A percentile compares a stretch with the other conserved stretches of the same genome.
Conservation (phyloP, 2,888 invertebrate genomes). For the Zaprionus bogoriensis region DNA sequence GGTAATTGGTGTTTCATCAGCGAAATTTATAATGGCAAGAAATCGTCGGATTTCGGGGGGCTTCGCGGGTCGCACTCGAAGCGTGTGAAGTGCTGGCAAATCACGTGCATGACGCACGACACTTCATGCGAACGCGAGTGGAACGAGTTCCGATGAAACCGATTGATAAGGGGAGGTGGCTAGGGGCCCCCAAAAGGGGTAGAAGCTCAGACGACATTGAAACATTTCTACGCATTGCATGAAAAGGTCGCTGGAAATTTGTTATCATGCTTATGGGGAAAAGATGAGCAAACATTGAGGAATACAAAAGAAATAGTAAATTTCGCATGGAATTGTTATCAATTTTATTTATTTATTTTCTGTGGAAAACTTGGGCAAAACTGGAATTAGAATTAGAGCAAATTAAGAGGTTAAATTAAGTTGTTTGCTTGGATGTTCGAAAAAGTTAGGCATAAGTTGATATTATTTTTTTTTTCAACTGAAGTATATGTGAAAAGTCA, state of each 20-base stretch:
- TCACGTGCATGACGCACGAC: slow-evolving; percentile 68
- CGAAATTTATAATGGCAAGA: slow-evolving; percentile 20
- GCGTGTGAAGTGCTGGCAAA: slow-evolving; percentile 16
- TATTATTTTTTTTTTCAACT: too few relatives aligned
- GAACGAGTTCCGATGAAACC: slow-evolving; percentile 28
- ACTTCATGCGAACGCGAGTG: slow-evolving; percentile 37
- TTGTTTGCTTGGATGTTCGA: too few relatives aligned
- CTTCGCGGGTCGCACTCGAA: too few relatives aligned
- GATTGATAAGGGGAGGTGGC: slow-evolving; percentile 21
- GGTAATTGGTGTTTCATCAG: slow-evolving; percentile 22
- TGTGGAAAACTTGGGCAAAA: background rate
- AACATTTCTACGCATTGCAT: slow-evolving; percentile 7
- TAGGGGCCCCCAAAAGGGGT: background rate
- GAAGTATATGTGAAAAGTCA: too few relatives aligned
- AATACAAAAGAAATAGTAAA: too few relatives aligned
- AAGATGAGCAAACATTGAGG: too few relatives aligned
- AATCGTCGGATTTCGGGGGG: background rate
- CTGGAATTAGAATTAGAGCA: background rate
- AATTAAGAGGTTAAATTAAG: too few relatives aligned
- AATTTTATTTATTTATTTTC: too few relatives aligned
- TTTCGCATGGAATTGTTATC: too few relatives aligned
- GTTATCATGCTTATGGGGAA: too few relatives aligned
- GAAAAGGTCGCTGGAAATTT: background rate
- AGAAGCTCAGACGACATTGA: background rate
- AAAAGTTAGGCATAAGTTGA: too few relatives aligned